phyloP scores from a whole-genome alignment of 92 coral and sea anemone species.

The Micromussa lordhowensis region DNA sequence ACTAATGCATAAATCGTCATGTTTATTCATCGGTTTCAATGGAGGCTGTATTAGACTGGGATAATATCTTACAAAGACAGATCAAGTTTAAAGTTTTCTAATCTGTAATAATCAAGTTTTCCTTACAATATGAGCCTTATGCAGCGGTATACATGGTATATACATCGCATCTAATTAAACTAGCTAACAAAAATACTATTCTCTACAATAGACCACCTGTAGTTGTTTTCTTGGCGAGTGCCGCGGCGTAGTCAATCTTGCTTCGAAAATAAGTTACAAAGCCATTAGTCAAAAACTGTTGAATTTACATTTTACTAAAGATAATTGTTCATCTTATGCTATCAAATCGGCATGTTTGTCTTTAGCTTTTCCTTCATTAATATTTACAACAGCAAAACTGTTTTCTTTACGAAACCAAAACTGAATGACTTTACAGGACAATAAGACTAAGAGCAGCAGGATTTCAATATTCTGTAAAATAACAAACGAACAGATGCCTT shows the following conservation, averaged over 20 bases:
- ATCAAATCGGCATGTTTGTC: neutral
- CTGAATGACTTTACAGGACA: neutral
- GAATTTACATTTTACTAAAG: neutral
- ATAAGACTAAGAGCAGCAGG: neutral
- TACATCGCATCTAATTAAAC: neutral
- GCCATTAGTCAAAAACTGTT: neutral
- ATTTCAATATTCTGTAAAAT: neutral
- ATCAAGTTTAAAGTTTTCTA: neutral
- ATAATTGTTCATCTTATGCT: neutral
- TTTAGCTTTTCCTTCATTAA: neutral
- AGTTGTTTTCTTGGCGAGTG: neutral
- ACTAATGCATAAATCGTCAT: neutral
- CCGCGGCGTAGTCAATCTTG: neutral
- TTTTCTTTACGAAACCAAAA: neutral
- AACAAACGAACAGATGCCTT: neutral
- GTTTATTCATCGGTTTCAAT: neutral
- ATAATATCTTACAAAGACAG: neutral
- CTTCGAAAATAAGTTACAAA: neutral
- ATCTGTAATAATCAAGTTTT: neutral
- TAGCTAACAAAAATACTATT: neutral
- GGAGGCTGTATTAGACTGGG: neutral
- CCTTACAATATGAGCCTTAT: neutral
- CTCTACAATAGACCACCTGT: neutral
- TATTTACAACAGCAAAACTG: neutral
- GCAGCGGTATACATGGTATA: neutral